phyloP scores from a whole-genome alignment of 2,797 vertebrate genomes.

The Pseudochirops corinnae region DNA sequence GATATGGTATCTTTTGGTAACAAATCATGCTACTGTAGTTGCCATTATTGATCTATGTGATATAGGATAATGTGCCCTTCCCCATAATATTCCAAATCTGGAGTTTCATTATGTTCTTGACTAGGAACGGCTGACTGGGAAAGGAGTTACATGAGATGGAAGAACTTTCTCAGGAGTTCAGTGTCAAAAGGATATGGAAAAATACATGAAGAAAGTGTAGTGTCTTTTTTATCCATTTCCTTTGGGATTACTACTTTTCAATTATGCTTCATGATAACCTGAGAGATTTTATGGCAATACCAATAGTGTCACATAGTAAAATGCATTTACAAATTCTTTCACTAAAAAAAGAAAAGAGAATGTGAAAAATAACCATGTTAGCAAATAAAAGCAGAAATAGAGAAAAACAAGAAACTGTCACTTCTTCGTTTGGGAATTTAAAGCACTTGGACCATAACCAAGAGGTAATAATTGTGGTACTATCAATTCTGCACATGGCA shows the following conservation, averaged over 20 bases:
- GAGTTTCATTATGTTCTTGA: neutral
- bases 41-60: neutral
- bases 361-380: slow-evolving; percentile 18
- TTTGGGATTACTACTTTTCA: neutral
- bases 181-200: neutral
- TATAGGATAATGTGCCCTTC: neutral
- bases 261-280: neutral
- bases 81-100: neutral
- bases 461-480: neutral
- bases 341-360: slow-evolving; percentile 26
- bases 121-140: neutral
- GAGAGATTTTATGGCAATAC: slow-evolving; percentile 11
- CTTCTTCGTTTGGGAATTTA: neutral
- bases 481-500: neutral
- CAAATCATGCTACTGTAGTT: neutral
- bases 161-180: neutral
- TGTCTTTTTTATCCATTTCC: neutral
- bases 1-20: neutral
- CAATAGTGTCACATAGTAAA: neutral
- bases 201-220: neutral
- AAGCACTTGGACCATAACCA: neutral
- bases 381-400: slow-evolving; percentile 52
- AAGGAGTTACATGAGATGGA: neutral
- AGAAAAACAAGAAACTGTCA: slow-evolving; percentile 6
- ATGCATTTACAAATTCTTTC: slow-evolving; percentile 35